Evolutionary conservation across 2,888 invertebrate genomes (phyloP), one percentile per base, ranked within the genome.

Genomic region (Deroplatys truncata): DNA sequence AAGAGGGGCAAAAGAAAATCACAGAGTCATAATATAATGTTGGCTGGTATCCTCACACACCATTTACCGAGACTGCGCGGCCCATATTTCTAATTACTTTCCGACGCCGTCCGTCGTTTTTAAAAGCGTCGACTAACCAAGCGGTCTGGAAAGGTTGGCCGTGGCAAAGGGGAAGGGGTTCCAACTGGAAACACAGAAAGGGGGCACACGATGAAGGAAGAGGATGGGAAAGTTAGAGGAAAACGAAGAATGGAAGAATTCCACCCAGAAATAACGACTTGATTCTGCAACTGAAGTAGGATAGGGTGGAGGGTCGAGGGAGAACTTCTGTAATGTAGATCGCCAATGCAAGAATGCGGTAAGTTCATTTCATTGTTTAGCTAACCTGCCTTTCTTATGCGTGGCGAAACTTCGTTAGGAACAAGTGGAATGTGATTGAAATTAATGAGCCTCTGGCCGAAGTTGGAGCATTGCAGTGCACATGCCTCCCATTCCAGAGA

Each of bases 41-140:
- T 10, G 72, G 31, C 87, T 82, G 82, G 82, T 31, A 56, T 91
- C 92, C 92, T 92, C 92, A 93, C 92, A 92, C 92, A 91, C 92
- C 93, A 93, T 93, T 93, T 93, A 93, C 92, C 92, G 90, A 92
- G 91, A 91, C 91, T 89, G 91, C 92, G 92, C 87, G 82, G 82
- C 92, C 92, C 92, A 92, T 93, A 93, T 93, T 93, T 93, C 92
- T 93, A 93, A 93, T 93, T 93, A 92, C 92, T 92, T 92, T 92
- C 91, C 92, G 92, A 92, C 92, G 91, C 91, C 91, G 88, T 91
- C 87, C 90, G 91, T 91, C 90, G 88, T 89, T 89, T 90, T 88
- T 88, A 88, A 88, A 90, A 88, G 86, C 90, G 90, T 72, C 88
- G 90, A 90, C 90, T 90, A 90, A 88, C 90, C 87, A 89, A 89